phyloP scores from a whole-genome alignment of 2,797 vertebrate species.

The Parambassis ranga region DNA sequence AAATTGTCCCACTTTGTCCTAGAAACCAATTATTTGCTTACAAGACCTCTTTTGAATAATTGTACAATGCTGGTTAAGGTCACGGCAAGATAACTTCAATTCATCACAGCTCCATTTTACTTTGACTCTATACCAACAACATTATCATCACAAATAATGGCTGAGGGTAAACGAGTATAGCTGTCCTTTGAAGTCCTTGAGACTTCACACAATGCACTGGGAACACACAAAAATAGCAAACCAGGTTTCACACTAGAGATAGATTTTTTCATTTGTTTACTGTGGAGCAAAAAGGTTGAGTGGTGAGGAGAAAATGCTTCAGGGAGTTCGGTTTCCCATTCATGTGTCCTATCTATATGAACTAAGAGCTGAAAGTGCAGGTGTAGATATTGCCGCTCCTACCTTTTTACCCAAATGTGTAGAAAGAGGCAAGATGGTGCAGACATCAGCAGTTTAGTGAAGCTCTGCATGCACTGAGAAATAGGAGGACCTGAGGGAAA shows the following conservation, averaged over 20 bases:
- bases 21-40: constrained; percentile 51
- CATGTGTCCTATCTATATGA: constrained; percentile 46
- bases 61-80: constrained; percentile 41
- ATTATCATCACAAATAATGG: constrained; percentile 47
- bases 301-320: constrained; percentile 26
- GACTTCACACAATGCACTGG: background rate
- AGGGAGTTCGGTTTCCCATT: constrained; percentile 45
- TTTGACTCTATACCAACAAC: constrained; percentile 17
- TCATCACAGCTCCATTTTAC: constrained; percentile 27
- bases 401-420: constrained; percentile 53
- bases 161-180: constrained; percentile 22
- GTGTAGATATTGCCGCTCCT: constrained; percentile 30
- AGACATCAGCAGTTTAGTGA: constrained; percentile 69
- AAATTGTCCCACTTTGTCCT: constrained; percentile 27
- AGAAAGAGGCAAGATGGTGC: constrained; percentile 52
- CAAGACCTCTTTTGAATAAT: constrained; percentile 31
- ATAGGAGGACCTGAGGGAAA: constrained; percentile 58
- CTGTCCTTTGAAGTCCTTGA: constrained; percentile 43
- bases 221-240: background rate
- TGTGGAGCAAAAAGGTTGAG: constrained; percentile 23
- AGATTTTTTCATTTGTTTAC: constrained; percentile 37
- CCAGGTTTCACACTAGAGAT: constrained; percentile 35
- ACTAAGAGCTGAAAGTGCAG: constrained; percentile 52
- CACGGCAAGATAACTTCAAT: constrained; percentile 27
- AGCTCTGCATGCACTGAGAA: constrained; percentile 49